phyloP scores from a whole-genome alignment of 2,888 invertebrate genomes.

The Limnephilus rhombicus region DNA sequence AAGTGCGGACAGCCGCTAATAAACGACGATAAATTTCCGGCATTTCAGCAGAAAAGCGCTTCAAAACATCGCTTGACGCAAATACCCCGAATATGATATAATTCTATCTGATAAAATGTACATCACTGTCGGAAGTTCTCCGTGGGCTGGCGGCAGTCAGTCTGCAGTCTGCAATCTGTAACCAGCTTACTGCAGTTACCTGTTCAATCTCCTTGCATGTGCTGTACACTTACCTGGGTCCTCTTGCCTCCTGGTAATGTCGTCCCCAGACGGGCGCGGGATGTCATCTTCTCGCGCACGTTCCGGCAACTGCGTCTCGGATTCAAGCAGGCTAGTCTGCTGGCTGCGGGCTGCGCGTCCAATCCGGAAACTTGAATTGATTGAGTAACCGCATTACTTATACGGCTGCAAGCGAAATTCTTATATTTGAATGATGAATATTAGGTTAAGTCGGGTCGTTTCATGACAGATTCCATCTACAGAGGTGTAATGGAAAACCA shows the following conservation, averaged over 20 bases:
- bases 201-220: conserved; percentile 30
- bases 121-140: not conserved
- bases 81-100: too few relatives aligned
- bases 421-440: not conserved
- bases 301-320: conserved; percentile 1
- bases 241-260: not conserved
- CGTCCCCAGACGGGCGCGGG: not conserved
- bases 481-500: not conserved
- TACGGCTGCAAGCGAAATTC: not conserved
- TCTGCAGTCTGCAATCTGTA: not conserved
- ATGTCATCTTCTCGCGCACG: not conserved
- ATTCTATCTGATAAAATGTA: not conserved
- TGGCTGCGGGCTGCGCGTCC: not conserved
- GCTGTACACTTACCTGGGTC: conserved; percentile 24
- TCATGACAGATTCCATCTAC: not conserved
- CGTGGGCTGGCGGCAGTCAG: not conserved
- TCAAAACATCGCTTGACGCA: too few relatives aligned
- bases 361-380: not conserved
- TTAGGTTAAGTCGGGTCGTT: not conserved
- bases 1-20: too few relatives aligned
- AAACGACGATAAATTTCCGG: too few relatives aligned
- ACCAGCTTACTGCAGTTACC: conserved; percentile 5
- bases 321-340: not conserved
- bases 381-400: not conserved
- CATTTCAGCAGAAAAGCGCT: too few relatives aligned